phyloP scores from a whole-genome alignment of 2,888 invertebrate species.

The Agrilus mali region DNA sequence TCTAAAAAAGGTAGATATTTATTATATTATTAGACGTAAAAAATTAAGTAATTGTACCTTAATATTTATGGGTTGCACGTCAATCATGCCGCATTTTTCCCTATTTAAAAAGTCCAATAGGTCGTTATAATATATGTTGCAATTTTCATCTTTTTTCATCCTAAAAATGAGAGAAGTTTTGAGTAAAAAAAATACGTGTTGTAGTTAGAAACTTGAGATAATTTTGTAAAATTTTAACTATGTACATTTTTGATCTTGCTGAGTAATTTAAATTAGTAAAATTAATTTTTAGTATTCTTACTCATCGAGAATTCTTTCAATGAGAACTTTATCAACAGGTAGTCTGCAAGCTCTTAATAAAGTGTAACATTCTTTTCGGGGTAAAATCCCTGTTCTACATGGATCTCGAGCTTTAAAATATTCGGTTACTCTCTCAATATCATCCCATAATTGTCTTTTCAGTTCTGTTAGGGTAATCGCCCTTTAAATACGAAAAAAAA shows the following conservation, averaged over 20 bases:
- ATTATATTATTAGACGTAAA: neutral
- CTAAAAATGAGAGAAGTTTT: conserved; percentile 32
- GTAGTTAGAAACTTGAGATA: no score
- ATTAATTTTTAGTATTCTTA: conserved; percentile 29
- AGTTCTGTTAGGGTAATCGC: conserved; percentile 59
- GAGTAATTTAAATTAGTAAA: no score
- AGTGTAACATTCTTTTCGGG: conserved; percentile 46
- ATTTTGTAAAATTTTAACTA: no score
- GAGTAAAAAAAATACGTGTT: no score
- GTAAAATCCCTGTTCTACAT: conserved; percentile 42
- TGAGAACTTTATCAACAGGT: conserved; percentile 52
- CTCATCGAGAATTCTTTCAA: conserved; percentile 59
- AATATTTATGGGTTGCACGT: conserved; percentile 37
- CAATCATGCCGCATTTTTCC: conserved; percentile 39
- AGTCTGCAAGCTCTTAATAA: conserved; percentile 55
- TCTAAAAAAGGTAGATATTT: conserved; percentile 28
- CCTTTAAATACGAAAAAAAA: conserved; percentile 28
- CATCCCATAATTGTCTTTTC: conserved; percentile 61
- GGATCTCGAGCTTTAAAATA: conserved; percentile 46
- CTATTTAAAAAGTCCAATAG: conserved; percentile 60
- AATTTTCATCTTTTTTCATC: conserved; percentile 49
- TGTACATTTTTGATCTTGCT: no score
- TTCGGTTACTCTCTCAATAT: conserved; percentile 47
- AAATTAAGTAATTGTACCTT: conserved; percentile 27
- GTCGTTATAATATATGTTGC: conserved; percentile 54